Evolutionary conservation across 2,797 vertebrate species (phyloP), one percentile per base, ranked within the genome.

Genomic region (Notoglanidium macrostoma): DNA sequence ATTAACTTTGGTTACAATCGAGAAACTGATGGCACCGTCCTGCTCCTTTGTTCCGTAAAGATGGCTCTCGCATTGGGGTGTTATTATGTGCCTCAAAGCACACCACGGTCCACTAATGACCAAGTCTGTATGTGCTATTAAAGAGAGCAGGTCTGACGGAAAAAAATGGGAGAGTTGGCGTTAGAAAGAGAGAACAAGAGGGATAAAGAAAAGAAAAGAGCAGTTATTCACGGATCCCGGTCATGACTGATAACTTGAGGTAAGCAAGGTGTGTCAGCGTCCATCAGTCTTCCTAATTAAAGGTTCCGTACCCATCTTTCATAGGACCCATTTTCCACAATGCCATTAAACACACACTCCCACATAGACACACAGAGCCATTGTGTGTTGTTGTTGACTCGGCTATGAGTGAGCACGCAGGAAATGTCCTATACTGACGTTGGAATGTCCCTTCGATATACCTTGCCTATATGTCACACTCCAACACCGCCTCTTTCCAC

Each of bases 281-380:
- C 92, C 90, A 92, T 92, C 91, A 89, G 89, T 92, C 91, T 91
- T 91, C 88, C 88, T 92, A 92, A 92, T 92, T 92, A 91, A 90
- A 90, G 90, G 87, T 85, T 84, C 79, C 65, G 78, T 78, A 84
- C 84, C 80, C 78, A 88, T 91, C 84, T 89, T 88, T 90, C 90
- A 89, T 85, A 89, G 86, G 23, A 49, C 54, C 76, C 74, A 49
- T 63, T 79, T 72, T 49, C 78, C 78, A 44, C 77, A 87, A 85
- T 82, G 55, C 80, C 85, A 86, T 90, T 88, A 89, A 87, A 89
- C 46, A 90, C 87, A 68, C 57, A 63, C 85, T 82, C 85, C 72
- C 79, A 83, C 84, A 88, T 67, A 51, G 59, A 88, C 87, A 89
- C 83, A 83, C 82, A 73, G 49, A 51, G 6, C 55, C 61, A 61